Base-by-base conservation (phyloP, 2,888 invertebrate genomes). In the Chaitophorus viminalis region DNA sequence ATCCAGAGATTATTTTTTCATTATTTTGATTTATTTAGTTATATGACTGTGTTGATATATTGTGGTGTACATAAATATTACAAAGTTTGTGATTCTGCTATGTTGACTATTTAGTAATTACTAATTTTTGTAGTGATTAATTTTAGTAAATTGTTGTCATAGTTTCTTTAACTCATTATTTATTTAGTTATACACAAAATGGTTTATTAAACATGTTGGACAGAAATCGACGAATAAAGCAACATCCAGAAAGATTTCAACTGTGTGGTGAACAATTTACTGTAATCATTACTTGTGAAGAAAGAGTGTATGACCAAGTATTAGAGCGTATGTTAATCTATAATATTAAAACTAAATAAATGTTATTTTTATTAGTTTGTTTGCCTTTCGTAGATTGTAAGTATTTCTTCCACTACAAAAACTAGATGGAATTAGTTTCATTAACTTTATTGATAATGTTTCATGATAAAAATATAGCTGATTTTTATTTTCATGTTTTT, bases 151-250 rank as follows among this genome's bases (percentile, higher is more conserved):
- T n/a, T n/a, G n/a, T 46, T 46, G 11, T 84, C 25, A 65, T 29
- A 17, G 33, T 88, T 89, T 88, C 75, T 79, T 89, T 89, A 84
- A 89, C 60, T 4, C 2, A 17, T n/a, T 31, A 17, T 46, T 46
- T 60, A 21, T 76, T 81, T 90, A 95, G 95, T 91, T 98, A 99
- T 91, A 99, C 99, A 75, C 98, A 99, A 92, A 99, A 99, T 93
- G 99, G 99, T 52, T 93, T 99, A 88, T 93, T 99, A 86, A 98
- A 99, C 91, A 99, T 99, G 96, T 92, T 99, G 90, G 99, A 99
- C 91, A 94, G 99, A 90, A 99, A 99, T 92, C 93, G 98, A 89
- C 93, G 99, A 91, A 98, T 99, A 90, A 99, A 99, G 92, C 93
- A 94, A 54, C 94, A 94, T 89, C 99, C 99, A 3, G 98, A 99